These are phyloP conservation scores for Melipona bicolor DNA, from an alignment of 2,888 invertebrate species.

Conservation along the genomic window DNA sequence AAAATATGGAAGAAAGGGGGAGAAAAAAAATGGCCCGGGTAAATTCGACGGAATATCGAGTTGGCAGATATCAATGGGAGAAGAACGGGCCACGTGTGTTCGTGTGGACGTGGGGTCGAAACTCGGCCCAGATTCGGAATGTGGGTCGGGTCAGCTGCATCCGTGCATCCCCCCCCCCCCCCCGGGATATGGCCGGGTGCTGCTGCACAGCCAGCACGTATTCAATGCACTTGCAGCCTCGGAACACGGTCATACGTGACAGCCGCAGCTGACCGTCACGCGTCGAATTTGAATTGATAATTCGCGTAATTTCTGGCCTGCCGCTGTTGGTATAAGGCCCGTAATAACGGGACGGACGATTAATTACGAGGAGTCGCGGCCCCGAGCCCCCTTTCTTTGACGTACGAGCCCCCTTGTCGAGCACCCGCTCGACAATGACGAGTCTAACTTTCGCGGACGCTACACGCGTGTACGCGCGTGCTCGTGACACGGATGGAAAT, in stretches of 20 bases:
- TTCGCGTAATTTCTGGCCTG: conserved; percentile 45
- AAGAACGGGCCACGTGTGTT: conserved; percentile 37
- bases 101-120: conserved; percentile 55
- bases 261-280: conserved; percentile 59
- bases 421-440: conserved; percentile 13
- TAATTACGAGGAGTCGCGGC: conserved; percentile 25
- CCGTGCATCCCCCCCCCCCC: conserved; percentile 65
- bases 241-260: conserved; percentile 57
- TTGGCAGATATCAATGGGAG: conserved; percentile 61
- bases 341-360: conserved; percentile 44
- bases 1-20: too few relatives aligned
- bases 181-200: conserved; percentile 67
- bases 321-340: conserved; percentile 29
- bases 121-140: conserved; percentile 79
- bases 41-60: conserved; percentile 56
- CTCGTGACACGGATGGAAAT: not conserved
- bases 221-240: conserved; percentile 55
- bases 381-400: conserved; percentile 36
- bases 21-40: conserved; percentile 32
- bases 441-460: conserved; percentile 4
- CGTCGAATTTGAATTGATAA: conserved; percentile 66
- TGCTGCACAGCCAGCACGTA: conserved; percentile 58
- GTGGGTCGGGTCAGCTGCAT: conserved; percentile 83
- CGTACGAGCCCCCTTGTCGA: conserved; percentile 7
- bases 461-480: not conserved